Conservation (phyloP, 2,113 vertebrate species). For the Cervus canadensis region DNA sequence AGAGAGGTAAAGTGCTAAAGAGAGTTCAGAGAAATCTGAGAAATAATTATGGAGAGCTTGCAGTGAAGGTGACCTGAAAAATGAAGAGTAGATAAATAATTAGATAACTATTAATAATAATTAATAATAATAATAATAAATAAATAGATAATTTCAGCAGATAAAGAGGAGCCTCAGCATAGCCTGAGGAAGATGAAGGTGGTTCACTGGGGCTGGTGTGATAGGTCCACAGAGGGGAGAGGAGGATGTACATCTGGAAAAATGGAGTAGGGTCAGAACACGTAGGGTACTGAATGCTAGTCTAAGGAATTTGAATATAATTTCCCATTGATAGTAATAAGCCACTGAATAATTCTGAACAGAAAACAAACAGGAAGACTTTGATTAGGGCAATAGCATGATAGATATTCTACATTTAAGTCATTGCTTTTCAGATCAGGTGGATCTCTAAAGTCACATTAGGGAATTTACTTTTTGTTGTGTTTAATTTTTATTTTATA, state of each 20-base stretch:
- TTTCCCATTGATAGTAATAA: neutral
- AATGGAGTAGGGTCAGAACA: neutral
- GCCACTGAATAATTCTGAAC: neutral
- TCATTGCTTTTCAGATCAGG: neutral
- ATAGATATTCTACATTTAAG: neutral
- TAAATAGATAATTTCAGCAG: neutral
- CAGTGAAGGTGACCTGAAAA: neutral
- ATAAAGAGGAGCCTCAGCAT: neutral
- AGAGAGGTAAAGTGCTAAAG: neutral
- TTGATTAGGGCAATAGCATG: neutral
- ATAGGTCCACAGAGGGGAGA: neutral
- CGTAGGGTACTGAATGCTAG: neutral
- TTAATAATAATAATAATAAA: no score
- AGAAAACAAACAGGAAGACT: neutral
- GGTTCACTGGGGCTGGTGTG: neutral
- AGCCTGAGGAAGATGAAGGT: neutral
- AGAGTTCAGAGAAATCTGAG: neutral
- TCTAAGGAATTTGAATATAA: neutral
- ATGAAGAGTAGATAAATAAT: neutral
- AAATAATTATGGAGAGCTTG: neutral
- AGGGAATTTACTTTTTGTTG: neutral
- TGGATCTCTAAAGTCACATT: neutral
- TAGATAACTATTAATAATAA: no score
- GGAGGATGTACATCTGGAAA: neutral
- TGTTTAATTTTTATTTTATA: neutral